phyloP scores from a whole-genome alignment of 2,113 vertebrate species.

The Phaethornis superciliosus region DNA sequence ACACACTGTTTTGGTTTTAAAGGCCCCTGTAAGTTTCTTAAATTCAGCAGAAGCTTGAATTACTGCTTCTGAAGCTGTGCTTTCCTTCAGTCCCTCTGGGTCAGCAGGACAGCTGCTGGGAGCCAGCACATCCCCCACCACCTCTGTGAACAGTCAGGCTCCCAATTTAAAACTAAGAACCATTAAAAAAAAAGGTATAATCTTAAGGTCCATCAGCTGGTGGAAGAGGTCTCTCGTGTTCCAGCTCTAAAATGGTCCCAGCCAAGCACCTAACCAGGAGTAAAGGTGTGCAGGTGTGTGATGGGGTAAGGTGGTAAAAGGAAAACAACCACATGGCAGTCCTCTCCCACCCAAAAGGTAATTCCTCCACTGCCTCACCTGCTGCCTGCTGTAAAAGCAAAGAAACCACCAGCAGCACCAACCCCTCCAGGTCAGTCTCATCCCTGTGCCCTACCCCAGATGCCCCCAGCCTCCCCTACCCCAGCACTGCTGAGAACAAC shows the following conservation, averaged over 20 bases:
- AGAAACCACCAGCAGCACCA: not conserved
- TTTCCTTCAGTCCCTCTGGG: not conserved
- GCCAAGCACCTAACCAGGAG: not conserved
- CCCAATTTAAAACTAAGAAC: not conserved
- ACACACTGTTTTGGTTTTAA: not conserved
- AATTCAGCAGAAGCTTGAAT: not conserved
- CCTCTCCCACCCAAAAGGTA: not conserved
- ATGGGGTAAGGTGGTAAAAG: not conserved
- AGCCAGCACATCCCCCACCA: not conserved
- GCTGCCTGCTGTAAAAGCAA: not conserved
- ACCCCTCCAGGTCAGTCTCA: not conserved
- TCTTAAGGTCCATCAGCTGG: not conserved
- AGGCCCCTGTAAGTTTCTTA: not conserved
- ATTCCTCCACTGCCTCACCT: not conserved
- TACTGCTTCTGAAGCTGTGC: not conserved
- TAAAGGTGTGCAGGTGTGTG: accelerated
- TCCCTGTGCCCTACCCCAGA: accelerated
- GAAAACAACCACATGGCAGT: not conserved
- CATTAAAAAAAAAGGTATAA: not conserved
- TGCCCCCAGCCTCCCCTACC: not conserved
- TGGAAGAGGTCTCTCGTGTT: not conserved
- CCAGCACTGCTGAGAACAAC: not conserved
- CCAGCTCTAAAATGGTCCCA: not conserved
- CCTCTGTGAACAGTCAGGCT: not conserved
- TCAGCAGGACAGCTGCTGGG: not conserved